Conservation (phyloP, 2,888 invertebrate genomes). For the Troides aeacus region DNA sequence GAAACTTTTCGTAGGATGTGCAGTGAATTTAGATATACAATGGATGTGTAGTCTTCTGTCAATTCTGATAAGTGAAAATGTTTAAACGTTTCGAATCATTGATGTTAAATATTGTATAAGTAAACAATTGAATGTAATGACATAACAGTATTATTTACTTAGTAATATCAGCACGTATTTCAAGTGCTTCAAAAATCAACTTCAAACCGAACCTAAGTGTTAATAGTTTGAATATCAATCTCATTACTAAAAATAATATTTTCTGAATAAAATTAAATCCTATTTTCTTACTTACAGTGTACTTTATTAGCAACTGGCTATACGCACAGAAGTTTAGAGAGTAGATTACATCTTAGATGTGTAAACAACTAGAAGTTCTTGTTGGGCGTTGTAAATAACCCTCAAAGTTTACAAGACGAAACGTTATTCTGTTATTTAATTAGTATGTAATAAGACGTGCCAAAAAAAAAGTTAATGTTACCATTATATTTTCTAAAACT, state of each 20-base stretch:
- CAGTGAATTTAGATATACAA: constrained; percentile 42
- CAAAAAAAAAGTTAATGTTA: constrained; percentile 66
- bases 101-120: constrained; percentile 56
- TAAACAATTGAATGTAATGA: constrained; percentile 56
- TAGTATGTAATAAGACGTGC: constrained; percentile 55
- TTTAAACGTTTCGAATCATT: constrained; percentile 68
- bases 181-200: constrained; percentile 45
- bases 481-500: constrained; percentile 39
- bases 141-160: constrained; percentile 47
- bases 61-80: constrained; percentile 52
- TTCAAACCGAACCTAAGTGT: constrained; percentile 62
- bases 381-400: constrained; percentile 31
- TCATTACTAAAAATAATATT: constrained; percentile 65
- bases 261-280: constrained; percentile 72
- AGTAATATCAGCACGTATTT: constrained; percentile 31
- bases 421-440: constrained; percentile 34
- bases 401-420: constrained; percentile 36
- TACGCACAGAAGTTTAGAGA: constrained; percentile 64
- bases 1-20: constrained; percentile 52
- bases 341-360: constrained; percentile 47
- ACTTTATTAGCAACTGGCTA: constrained; percentile 71
- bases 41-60: constrained; percentile 38
- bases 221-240: constrained; percentile 61
- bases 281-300: constrained; percentile 74
- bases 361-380: constrained; percentile 36